Evolutionary conservation across 2,888 invertebrate species (phyloP).

Genomic region (Bombylius major): DNA sequence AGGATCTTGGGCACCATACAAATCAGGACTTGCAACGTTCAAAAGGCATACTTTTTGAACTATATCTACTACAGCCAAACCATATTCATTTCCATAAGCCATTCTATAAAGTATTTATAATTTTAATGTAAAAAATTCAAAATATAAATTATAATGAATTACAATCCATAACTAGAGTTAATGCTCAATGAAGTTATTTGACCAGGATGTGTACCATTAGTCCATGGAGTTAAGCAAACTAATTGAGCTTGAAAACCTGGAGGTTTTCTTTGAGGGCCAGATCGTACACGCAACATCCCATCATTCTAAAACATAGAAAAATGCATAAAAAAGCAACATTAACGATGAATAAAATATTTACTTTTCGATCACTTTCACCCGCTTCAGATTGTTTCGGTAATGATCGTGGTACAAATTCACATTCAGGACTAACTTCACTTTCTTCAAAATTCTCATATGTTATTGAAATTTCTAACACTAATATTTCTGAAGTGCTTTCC

Average conservation of each 20-base stretch:
- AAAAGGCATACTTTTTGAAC: slow-evolving; percentile 79
- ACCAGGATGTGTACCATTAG: slow-evolving; percentile 65
- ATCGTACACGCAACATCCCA: slow-evolving; percentile 51
- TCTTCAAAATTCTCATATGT: slow-evolving; percentile 72
- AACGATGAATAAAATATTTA: slow-evolving; percentile 16
- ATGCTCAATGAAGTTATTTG: slow-evolving; percentile 81
- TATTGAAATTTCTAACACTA: slow-evolving; percentile 75
- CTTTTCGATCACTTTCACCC: slow-evolving; percentile 38
- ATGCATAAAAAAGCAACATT: not conserved
- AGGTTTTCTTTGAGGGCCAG: slow-evolving; percentile 69
- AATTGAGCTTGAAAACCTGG: slow-evolving; percentile 96
- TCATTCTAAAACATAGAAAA: slow-evolving; percentile 28
- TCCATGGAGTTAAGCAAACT: slow-evolving; percentile 81
- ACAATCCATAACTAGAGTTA: slow-evolving; percentile 96
- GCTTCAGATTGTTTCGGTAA: slow-evolving; percentile 34
- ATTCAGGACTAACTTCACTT: slow-evolving; percentile 66
- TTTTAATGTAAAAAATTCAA: not conserved
- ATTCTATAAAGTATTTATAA: slow-evolving; percentile 48
- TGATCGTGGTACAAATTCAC: slow-evolving; percentile 53
- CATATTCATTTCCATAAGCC: slow-evolving; percentile 95
- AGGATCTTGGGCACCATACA: slow-evolving; percentile 81
- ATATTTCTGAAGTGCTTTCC: slow-evolving; percentile 71
- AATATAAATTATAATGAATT: slow-evolving; percentile 34
- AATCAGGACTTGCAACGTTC: slow-evolving; percentile 79
- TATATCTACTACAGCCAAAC: slow-evolving; percentile 89